phyloP scores from a whole-genome alignment of 2,797 vertebrate genomes.

The Pteronotus mesoamericanus region DNA sequence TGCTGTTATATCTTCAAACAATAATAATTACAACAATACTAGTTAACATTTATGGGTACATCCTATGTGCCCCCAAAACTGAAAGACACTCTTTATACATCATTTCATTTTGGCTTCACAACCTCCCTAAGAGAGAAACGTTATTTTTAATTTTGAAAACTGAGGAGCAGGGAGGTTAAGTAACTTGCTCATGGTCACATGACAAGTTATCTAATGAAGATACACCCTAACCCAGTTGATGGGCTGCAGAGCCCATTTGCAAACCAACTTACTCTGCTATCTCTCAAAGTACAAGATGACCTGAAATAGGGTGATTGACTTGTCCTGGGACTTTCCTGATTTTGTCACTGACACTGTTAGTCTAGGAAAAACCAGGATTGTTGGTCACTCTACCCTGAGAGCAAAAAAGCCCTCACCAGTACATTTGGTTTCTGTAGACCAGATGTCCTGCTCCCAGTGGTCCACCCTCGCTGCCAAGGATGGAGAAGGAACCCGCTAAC shows the following conservation, averaged over 20 bases:
- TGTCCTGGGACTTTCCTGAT: background rate
- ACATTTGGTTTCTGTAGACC: background rate
- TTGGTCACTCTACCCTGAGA: background rate
- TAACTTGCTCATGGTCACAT: background rate
- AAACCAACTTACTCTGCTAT: background rate
- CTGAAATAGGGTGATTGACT: background rate
- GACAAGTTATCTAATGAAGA: background rate
- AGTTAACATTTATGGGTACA: background rate
- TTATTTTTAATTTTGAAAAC: background rate
- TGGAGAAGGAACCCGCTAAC: background rate
- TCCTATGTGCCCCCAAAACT: background rate
- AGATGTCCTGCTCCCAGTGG: background rate
- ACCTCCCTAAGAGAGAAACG: background rate
- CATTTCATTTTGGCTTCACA: background rate
- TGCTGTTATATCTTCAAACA: background rate
- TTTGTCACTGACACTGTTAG: background rate
- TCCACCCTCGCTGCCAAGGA: too few species aligned
- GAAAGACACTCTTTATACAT: background rate
- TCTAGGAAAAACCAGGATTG: background rate
- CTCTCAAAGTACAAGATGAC: background rate
- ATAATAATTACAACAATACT: background rate
- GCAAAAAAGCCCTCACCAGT: background rate
- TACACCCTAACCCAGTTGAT: background rate
- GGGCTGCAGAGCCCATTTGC: background rate
- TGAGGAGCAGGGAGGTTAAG: background rate